Conservation (phyloP, 2,888 invertebrate genomes). For the Cheilosia vernalis region DNA sequence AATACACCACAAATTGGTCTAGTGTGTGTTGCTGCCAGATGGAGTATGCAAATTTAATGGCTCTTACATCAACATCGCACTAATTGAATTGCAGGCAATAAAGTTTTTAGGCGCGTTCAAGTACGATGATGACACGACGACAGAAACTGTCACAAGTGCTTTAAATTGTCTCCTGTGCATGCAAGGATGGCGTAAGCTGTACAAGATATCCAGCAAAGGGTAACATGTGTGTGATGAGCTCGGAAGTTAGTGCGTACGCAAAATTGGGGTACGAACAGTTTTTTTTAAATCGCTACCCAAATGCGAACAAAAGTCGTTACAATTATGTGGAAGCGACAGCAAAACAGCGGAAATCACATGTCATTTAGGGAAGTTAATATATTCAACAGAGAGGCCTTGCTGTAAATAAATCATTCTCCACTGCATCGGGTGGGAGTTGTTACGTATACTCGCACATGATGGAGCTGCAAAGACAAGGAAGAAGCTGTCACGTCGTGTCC, state of each 20-base stretch:
- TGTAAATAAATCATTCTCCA: constrained; percentile 35
- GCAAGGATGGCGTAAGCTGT: neutral
- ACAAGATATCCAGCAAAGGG: constrained; percentile 20
- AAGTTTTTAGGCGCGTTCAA: constrained; percentile 72
- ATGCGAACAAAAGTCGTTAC: constrained; percentile 70
- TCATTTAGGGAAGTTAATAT: constrained; percentile 54
- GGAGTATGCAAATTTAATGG: constrained; percentile 74
- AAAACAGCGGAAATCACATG: constrained; percentile 57
- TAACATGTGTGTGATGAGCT: constrained; percentile 64
- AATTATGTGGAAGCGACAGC: constrained; percentile 54
- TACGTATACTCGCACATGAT: no score
- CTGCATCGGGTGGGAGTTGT: constrained; percentile 16
- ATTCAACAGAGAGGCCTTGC: constrained; percentile 12
- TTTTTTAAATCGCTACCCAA: constrained; percentile 45
- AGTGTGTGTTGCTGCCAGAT: constrained; percentile 42
- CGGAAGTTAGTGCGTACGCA: constrained; percentile 31
- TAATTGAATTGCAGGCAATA: constrained; percentile 75
- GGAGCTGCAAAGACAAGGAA: no score
- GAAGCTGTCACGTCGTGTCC: no score
- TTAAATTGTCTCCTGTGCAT: constrained; percentile 64
- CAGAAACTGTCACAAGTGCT: constrained; percentile 68
- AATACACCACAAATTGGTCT: neutral
- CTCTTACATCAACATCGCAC: constrained; percentile 75
- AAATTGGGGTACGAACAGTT: neutral
- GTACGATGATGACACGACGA: constrained; percentile 32